Conservation (phyloP, 2,113 vertebrate genomes). For the Corythornis cristatus region DNA sequence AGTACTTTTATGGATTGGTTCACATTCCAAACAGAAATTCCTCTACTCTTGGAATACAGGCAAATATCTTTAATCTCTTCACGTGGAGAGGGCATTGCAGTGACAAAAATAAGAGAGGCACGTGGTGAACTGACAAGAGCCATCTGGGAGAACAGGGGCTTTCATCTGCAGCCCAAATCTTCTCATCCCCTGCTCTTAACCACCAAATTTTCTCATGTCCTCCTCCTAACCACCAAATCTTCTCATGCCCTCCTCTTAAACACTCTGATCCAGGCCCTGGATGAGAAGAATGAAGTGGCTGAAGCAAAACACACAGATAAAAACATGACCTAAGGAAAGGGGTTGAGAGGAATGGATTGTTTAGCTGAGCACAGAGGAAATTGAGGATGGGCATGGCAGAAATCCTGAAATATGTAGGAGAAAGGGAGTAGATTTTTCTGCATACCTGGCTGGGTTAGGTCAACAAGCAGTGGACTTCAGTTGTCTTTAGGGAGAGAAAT, state of each 20-base stretch:
- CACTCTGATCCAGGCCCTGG: background rate
- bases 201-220: background rate
- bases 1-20: background rate
- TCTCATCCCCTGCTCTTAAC: background rate
- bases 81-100: background rate
- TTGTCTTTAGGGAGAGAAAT: background rate
- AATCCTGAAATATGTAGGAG: conserved; percentile 49
- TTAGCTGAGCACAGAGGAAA: conserved; percentile 53
- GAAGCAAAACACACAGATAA: background rate
- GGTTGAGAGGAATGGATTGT: conserved; percentile 12
- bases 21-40: conserved; percentile 26
- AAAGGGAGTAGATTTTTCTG: conserved; percentile 14
- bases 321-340: conserved; percentile 18
- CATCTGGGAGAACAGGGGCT: background rate
- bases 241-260: too few species aligned
- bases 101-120: background rate
- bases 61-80: conserved; percentile 9
- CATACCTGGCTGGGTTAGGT: conserved; percentile 42
- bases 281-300: background rate
- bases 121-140: background rate
- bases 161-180: background rate
- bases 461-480: conserved; percentile 28
- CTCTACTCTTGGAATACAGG: background rate
- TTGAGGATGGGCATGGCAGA: conserved; percentile 24
- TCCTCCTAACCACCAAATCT: background rate